Evolutionary conservation across 2,113 vertebrate genomes (phyloP).

Genomic region (Tautogolabrus adspersus): DNA sequence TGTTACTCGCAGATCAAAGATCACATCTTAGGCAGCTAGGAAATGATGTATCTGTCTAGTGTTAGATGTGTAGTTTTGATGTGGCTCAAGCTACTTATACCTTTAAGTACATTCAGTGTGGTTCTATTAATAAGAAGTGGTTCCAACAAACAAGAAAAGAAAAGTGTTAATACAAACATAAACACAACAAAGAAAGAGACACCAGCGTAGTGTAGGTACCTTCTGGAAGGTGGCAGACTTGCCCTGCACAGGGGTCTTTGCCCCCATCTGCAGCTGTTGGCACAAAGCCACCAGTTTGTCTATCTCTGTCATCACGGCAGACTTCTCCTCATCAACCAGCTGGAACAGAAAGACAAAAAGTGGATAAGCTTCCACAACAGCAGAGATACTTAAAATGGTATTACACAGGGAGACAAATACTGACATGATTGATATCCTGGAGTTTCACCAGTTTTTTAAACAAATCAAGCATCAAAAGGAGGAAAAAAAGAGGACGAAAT

Average conservation of each 20-base stretch:
- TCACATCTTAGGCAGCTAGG: constrained; percentile 6
- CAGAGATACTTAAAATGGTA: constrained; percentile 8
- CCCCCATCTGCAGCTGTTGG: constrained; percentile 91
- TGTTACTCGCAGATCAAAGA: constrained; percentile 39
- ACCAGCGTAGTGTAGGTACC: constrained; percentile 77
- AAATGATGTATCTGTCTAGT: neutral
- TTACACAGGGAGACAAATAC: constrained; percentile 6
- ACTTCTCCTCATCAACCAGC: constrained; percentile 90
- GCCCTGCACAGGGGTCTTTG: constrained; percentile 89
- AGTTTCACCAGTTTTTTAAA: constrained; percentile 32
- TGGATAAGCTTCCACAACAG: constrained; percentile 7
- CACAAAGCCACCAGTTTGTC: constrained; percentile 91
- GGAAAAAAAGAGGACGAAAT: constrained; percentile 22
- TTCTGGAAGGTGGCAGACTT: constrained; percentile 94
- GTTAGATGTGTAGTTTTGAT: constrained; percentile 17
- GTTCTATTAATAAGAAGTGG: constrained; percentile 9
- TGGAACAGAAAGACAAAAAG: constrained; percentile 70
- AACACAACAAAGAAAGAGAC: neutral
- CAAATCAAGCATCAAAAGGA: constrained; percentile 18
- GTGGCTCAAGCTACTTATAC: constrained; percentile 12
- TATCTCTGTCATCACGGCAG: constrained; percentile 88
- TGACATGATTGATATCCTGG: constrained; percentile 16
- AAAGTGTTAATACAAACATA: neutral
- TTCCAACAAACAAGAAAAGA: neutral
- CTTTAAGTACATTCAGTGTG: neutral